These are phyloP conservation scores for Acromyrmex echinatior DNA, from an alignment of 1,140 invertebrate genomes.

Conservation along the genomic window DNA sequence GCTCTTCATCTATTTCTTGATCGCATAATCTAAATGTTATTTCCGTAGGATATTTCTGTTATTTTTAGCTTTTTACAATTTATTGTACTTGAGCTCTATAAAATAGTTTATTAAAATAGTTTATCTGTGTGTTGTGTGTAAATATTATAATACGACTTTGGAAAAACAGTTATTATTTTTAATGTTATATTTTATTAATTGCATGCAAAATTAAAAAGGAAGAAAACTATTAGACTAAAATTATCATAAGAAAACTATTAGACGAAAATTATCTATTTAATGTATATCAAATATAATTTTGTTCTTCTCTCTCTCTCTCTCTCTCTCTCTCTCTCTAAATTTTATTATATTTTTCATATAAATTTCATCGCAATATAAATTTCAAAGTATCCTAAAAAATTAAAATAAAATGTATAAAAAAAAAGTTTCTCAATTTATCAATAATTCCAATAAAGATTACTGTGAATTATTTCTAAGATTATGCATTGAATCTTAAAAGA, in stretches of 20 bases:
- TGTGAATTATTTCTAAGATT: background rate
- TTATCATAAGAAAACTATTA: background rate
- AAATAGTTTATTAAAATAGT: background rate
- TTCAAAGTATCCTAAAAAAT: background rate
- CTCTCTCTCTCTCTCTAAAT: background rate
- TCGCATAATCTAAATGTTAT: slow-evolving; percentile 19
- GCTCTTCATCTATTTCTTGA: slow-evolving; percentile 39
- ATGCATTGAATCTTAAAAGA: background rate
- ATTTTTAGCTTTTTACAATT: slow-evolving; percentile 5
- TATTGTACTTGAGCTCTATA: background rate
- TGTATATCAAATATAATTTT: background rate
- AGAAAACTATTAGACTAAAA: too few relatives aligned
- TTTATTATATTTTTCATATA: background rate
- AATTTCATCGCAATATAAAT: background rate
- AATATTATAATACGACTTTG: background rate
- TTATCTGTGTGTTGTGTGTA: too few relatives aligned
- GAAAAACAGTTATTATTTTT: background rate
- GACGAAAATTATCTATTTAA: background rate
- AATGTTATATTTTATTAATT: slow-evolving; percentile 5
- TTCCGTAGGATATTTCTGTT: background rate
- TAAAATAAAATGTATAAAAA: background rate
- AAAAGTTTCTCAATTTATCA: background rate
- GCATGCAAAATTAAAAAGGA: background rate
- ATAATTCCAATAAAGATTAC: background rate
- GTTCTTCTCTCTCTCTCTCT: background rate